Evolutionary conservation across 2,888 invertebrate genomes (phyloP).

Genomic region (Eustalomyia histrio): DNA sequence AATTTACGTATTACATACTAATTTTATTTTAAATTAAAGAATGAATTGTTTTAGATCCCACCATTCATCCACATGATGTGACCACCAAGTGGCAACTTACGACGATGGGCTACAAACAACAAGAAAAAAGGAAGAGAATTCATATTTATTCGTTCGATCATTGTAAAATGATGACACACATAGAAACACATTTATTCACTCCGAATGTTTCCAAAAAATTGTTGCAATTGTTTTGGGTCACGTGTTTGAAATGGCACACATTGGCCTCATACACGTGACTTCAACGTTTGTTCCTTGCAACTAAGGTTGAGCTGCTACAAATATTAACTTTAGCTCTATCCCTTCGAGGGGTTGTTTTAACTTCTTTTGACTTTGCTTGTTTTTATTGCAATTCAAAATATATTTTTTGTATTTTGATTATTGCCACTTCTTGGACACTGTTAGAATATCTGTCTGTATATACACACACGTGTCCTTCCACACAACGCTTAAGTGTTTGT

Average conservation of each 20-base stretch:
- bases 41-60: not conserved
- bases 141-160: conserved; percentile 28
- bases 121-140: conserved; percentile 20
- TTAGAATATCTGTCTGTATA: conserved; percentile 15
- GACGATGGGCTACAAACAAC: conserved; percentile 52
- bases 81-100: conserved; percentile 60
- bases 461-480: conserved; percentile 67
- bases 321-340: conserved; percentile 28
- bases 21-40: too few species aligned
- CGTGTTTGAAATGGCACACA: conserved; percentile 72
- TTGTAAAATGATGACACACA: conserved; percentile 48
- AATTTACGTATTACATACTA: too few species aligned
- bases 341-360: conserved; percentile 62
- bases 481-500: conserved; percentile 71
- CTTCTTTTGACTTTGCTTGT: conserved; percentile 50
- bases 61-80: conserved; percentile 53
- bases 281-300: conserved; percentile 56
- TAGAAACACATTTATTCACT: conserved; percentile 44
- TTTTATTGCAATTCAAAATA: conserved; percentile 66
- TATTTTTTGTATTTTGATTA: conserved; percentile 69
- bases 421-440: conserved; percentile 71
- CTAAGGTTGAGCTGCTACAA: not conserved
- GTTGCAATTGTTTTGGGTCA: conserved; percentile 74
- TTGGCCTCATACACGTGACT: conserved; percentile 70
- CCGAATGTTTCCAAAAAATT: conserved; percentile 70